Conservation (phyloP, 2,888 invertebrate genomes). For the Mycalesis mineus region DNA sequence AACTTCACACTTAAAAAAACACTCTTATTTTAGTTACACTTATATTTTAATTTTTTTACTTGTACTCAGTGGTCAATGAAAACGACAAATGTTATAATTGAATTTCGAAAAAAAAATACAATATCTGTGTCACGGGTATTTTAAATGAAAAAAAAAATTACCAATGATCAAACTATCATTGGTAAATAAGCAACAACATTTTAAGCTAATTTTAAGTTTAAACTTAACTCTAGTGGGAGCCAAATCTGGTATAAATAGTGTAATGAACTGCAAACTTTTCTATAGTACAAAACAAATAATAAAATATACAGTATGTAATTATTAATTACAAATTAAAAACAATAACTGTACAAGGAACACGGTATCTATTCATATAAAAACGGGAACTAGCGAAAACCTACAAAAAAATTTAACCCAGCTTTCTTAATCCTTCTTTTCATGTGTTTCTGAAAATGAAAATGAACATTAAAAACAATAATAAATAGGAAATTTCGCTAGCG, state of each 20-base stretch:
- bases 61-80: no score
- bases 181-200: neutral
- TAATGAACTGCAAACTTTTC: no score
- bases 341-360: neutral
- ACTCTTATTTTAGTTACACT: no score
- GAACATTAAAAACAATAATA: neutral
- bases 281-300: neutral
- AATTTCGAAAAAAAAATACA: no score
- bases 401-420: neutral
- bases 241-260: neutral
- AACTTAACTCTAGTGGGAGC: neutral
- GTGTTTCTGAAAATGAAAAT: slow-evolving; percentile 63
- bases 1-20: no score
- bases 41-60: no score
- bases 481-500: no score
- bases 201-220: neutral
- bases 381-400: neutral
- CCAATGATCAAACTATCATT: no score
- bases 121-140: no score
- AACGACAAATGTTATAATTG: no score
- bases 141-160: no score
- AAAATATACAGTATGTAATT: neutral
- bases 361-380: neutral
- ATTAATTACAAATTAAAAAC: neutral
- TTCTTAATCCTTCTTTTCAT: slow-evolving; percentile 70